Evolutionary conservation across 2,797 vertebrate genomes (phyloP), one percentile per base, ranked within the genome.

Genomic region (Acanthornis magna): DNA sequence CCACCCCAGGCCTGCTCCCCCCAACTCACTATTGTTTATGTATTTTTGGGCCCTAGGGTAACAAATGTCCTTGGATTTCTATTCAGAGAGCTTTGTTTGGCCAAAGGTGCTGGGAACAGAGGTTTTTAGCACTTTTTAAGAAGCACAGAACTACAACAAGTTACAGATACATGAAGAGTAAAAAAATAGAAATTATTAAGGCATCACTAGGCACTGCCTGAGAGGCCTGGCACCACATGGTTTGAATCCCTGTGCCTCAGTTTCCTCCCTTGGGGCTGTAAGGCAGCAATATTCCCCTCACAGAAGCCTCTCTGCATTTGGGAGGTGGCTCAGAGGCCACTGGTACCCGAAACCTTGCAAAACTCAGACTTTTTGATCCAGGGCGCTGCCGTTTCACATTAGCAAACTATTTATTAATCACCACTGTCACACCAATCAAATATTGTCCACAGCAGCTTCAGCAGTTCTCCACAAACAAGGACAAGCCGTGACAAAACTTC

Each of bases 141-240:
- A 42, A 42, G 40, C 40, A 42, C 40, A 42, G 5, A 42, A 42
- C 15, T 42, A 16, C 40, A 42, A 6, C 40, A 42, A 42, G 40
- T 42, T 15, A 16, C 40, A 42, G 40, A 16, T 42, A 42, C 40
- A 42, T 7, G 40, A 40, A 42, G 40, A 42, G 40, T 14, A 42
- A 42, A 42, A 42, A 42, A 42, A 10, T 42, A 42, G 40, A 42
- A 42, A 42, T 42, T 40, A 16, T 42, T 42, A 42, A 42, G 14
- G 40, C 40, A 5, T 16, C 13, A 15, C 42, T 18, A 12, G 54
- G 62, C 38, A 6, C 20, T 20, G 38, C 45, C 70, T 22, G 61
- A 47, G 13, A 1, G 1, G 18, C 25, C 23, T 48, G 13, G 12
- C 10, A 22, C 11, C 29, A 5, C 25, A 5, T 1, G 11, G 18